These are phyloP conservation scores for Hemibagrus wyckioides DNA, from an alignment of 2,113 vertebrate genomes.

Conservation along the genomic window DNA sequence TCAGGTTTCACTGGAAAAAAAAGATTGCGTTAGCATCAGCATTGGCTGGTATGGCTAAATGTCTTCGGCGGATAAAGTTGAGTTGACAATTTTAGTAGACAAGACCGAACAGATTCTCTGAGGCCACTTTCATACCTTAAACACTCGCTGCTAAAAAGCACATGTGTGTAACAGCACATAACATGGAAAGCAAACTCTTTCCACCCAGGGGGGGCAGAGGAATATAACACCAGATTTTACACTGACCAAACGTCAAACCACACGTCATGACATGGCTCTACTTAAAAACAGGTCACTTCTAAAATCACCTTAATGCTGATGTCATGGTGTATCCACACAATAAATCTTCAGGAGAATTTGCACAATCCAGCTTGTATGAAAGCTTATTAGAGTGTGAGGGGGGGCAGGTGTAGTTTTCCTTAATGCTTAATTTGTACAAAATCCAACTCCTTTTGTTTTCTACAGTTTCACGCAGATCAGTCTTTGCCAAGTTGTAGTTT, in stretches of 20 bases:
- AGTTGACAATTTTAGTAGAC: conserved; percentile 35
- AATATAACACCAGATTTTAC: conserved; percentile 25
- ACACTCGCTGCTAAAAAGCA: conserved; percentile 1
- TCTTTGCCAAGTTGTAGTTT: background rate
- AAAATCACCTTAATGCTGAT: background rate
- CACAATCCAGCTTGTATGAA: background rate
- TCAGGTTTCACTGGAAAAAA: conserved; percentile 47
- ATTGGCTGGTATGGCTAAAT: conserved; percentile 42
- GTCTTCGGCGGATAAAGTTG: conserved; percentile 43
- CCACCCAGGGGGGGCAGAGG: conserved; percentile 1
- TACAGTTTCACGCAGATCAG: background rate
- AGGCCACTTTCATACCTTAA: background rate
- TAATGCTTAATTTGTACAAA: background rate
- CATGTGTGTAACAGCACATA: conserved; percentile 21
- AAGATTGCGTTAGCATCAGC: conserved; percentile 35
- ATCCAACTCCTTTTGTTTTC: background rate
- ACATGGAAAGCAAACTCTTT: conserved; percentile 23
- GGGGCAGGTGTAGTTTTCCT: background rate
- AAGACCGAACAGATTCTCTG: conserved; percentile 17
- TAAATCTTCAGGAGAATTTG: background rate
- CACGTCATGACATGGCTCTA: background rate
- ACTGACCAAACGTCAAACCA: conserved; percentile 1
- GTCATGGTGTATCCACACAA: background rate
- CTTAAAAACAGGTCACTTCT: background rate
- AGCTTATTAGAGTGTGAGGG: background rate